Evolutionary conservation across 2,797 vertebrate genomes (phyloP).

Genomic region (Labroides dimidiatus): DNA sequence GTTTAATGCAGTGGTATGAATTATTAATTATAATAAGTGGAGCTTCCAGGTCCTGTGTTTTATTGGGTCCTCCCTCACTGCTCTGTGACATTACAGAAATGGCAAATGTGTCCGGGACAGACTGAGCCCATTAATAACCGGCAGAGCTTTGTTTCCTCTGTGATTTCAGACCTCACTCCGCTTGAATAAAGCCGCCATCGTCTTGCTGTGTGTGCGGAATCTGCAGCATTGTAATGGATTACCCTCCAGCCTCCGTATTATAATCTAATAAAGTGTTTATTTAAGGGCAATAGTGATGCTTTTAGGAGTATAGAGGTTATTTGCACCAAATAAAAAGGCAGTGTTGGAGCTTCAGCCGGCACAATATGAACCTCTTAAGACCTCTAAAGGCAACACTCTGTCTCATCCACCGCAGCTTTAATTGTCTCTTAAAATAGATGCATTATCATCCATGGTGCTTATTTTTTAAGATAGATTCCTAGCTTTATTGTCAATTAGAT

Average conservation of each 20-base stretch:
- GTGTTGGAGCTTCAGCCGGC: neutral
- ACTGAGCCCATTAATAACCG: constrained; percentile 65
- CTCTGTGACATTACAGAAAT: constrained; percentile 70
- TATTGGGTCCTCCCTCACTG: constrained; percentile 66
- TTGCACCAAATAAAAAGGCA: constrained; percentile 7
- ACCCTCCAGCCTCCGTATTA: constrained; percentile 23
- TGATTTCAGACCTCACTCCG: constrained; percentile 26
- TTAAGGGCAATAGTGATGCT: constrained; percentile 31
- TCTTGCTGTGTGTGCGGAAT: constrained; percentile 35
- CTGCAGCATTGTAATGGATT: constrained; percentile 40
- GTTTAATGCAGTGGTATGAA: constrained; percentile 73
- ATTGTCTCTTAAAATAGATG: constrained; percentile 4
- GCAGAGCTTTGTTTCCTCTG: constrained; percentile 49
- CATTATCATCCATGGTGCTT: neutral
- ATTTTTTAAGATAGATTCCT: constrained; percentile 25
- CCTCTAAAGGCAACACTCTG: constrained; percentile 2
- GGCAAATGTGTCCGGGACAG: constrained; percentile 63
- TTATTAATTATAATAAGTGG: constrained; percentile 80
- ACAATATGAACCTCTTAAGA: constrained; percentile 7
- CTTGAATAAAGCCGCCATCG: constrained; percentile 12
- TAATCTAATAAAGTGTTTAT: constrained; percentile 43
- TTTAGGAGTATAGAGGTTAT: constrained; percentile 28
- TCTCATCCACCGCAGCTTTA: neutral
- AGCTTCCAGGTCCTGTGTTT: constrained; percentile 65
- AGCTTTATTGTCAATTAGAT: constrained; percentile 31